Conservation (phyloP, 2,888 invertebrate genomes). For the Brachylomia viminalis region DNA sequence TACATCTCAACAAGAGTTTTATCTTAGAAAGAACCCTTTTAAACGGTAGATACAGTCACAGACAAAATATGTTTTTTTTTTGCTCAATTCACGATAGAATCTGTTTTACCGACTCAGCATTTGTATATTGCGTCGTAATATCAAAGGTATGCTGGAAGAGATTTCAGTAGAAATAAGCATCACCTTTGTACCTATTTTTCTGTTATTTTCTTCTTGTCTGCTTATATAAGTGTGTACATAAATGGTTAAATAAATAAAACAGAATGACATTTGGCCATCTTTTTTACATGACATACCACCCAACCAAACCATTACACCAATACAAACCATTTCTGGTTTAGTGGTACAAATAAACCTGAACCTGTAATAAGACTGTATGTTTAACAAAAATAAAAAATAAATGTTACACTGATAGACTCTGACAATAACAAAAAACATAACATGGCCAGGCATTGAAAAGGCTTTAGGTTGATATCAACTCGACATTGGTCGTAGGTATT, state of each 20-base stretch:
- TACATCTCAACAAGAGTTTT: background rate
- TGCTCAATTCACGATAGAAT: background rate
- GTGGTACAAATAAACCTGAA: no score
- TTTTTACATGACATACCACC: no score
- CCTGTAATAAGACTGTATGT: no score
- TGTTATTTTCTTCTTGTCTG: no score
- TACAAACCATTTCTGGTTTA: no score
- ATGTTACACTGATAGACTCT: background rate
- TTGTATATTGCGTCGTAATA: background rate
- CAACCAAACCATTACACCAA: no score
- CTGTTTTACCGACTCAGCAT: background rate
- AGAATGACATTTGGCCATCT: background rate
- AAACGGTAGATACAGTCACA: background rate
- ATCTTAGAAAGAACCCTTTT: constrained; percentile 18
- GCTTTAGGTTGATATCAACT: background rate
- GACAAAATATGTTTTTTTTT: background rate
- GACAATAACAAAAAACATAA: background rate
- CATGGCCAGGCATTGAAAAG: background rate
- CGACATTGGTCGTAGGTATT: background rate
- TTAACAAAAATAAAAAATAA: no score
- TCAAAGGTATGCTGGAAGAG: no score
- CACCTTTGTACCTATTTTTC: no score
- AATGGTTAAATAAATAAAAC: no score
- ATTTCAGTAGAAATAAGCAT: no score
- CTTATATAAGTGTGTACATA: no score